Evolutionary conservation across 2,888 invertebrate genomes (phyloP).

Genomic region (Zygogramma bicolorata): DNA sequence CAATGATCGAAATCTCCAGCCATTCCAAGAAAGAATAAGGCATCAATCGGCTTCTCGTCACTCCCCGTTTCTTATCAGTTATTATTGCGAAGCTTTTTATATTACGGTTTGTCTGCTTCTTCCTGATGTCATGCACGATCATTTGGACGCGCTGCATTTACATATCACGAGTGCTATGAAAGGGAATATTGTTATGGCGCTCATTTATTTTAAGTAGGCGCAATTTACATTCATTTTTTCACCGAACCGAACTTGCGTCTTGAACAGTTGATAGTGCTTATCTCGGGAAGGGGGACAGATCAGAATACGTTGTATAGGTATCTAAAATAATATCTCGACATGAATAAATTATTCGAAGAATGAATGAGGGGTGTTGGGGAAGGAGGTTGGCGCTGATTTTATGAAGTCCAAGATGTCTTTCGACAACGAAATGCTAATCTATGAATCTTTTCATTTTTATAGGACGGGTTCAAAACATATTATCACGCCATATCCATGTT

Average conservation of each 20-base stretch:
- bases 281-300: neutral
- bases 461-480: too few species aligned
- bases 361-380: neutral
- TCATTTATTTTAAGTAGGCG: slow-evolving; percentile 51
- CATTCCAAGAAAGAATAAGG: slow-evolving; percentile 5
- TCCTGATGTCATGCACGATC: slow-evolving; percentile 37
- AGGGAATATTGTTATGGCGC: slow-evolving; percentile 53
- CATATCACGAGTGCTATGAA: slow-evolving; percentile 52
- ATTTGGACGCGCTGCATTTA: slow-evolving; percentile 48
- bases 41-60: slow-evolving; percentile 26
- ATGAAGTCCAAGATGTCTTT: too few species aligned
- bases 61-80: slow-evolving; percentile 27
- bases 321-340: neutral
- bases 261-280: slow-evolving; percentile 8
- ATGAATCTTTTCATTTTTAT: too few species aligned
- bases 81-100: slow-evolving; percentile 19
- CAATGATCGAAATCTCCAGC: slow-evolving; percentile 3
- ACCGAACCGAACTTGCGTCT: slow-evolving; percentile 7
- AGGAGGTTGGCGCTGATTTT: too few species aligned
- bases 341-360: neutral
- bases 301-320: slow-evolving; percentile 1
- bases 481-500: too few species aligned
- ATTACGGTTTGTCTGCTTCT: slow-evolving; percentile 28
- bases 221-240: slow-evolving; percentile 12
- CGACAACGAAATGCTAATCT: too few species aligned